These are phyloP conservation scores for Lottia scabra DNA, from an alignment of 2,888 invertebrate species.

Conservation along the genomic window DNA sequence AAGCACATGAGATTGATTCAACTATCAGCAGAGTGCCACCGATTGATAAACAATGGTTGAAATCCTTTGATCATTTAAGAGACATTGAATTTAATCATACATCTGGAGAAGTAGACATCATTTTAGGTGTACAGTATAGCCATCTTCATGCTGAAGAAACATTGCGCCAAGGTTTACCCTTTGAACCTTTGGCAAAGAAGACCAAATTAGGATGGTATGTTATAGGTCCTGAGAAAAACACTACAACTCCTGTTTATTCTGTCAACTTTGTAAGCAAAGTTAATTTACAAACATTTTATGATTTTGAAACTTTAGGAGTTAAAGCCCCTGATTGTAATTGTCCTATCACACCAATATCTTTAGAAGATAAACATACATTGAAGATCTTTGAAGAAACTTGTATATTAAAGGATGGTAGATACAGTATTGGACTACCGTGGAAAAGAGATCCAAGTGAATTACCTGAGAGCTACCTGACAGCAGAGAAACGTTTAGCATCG, in stretches of 20 bases:
- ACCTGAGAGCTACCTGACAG: slow-evolving; percentile 14
- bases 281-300: slow-evolving; percentile 6
- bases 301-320: slow-evolving; percentile 12
- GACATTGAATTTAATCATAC: slow-evolving; percentile 7
- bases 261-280: slow-evolving; percentile 10
- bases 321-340: slow-evolving; percentile 17
- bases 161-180: slow-evolving; percentile 11
- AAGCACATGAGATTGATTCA: slow-evolving; percentile 20
- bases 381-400: slow-evolving; percentile 13
- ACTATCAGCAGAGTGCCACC: slow-evolving; percentile 16
- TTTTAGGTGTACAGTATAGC: slow-evolving; percentile 20
- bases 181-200: slow-evolving; percentile 16
- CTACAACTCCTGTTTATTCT: slow-evolving; percentile 9
- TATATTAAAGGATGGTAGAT: slow-evolving; percentile 4
- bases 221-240: slow-evolving; percentile 15
- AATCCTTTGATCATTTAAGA: not conserved
- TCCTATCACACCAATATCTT: slow-evolving; percentile 1
- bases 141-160: slow-evolving; percentile 20
- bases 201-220: slow-evolving; percentile 21
- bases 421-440: slow-evolving; percentile 17
- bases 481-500: slow-evolving; percentile 12
- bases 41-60: slow-evolving; percentile 10
- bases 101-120: slow-evolving; percentile 13
- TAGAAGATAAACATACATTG: slow-evolving; percentile 12
- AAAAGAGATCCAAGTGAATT: slow-evolving; percentile 14